A percentile compares a stretch with the other conserved stretches of the same genome.
phyloP scores from a whole-genome alignment of 2,113 vertebrate genomes.

The Scatophagus argus region DNA sequence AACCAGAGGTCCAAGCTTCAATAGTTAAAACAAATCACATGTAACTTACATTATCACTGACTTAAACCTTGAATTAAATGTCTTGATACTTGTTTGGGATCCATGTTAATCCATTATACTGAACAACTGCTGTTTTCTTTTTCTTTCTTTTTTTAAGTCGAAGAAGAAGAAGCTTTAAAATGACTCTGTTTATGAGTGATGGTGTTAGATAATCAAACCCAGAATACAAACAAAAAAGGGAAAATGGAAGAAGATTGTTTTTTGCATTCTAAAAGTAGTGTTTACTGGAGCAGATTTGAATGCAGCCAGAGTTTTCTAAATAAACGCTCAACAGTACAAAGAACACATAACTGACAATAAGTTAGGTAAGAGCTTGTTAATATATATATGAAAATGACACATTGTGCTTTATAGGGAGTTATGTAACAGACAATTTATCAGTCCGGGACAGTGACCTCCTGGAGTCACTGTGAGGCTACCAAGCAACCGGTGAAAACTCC shows the following conservation, averaged over 20 bases:
- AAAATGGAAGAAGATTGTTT: background rate
- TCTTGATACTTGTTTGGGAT: background rate
- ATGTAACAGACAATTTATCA: background rate
- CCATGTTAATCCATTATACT: background rate
- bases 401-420: background rate
- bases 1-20: constrained; percentile 8
- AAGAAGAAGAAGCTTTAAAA: background rate
- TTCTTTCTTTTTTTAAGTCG: background rate
- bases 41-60: constrained; percentile 8
- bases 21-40: constrained; percentile 21
- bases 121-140: no score
- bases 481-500: background rate
- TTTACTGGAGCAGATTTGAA: background rate
- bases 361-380: background rate
- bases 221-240: background rate
- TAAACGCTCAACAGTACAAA: background rate
- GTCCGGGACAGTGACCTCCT: background rate
- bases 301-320: background rate
- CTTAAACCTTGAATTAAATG: background rate
- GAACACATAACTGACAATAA: background rate
- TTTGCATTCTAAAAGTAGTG: background rate
- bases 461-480: background rate
- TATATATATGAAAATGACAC: no score
- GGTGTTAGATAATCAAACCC: background rate
- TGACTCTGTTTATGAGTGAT: background rate